Base-by-base conservation (phyloP, 2,888 invertebrate genomes). In the Galerucella nymphaeae region DNA sequence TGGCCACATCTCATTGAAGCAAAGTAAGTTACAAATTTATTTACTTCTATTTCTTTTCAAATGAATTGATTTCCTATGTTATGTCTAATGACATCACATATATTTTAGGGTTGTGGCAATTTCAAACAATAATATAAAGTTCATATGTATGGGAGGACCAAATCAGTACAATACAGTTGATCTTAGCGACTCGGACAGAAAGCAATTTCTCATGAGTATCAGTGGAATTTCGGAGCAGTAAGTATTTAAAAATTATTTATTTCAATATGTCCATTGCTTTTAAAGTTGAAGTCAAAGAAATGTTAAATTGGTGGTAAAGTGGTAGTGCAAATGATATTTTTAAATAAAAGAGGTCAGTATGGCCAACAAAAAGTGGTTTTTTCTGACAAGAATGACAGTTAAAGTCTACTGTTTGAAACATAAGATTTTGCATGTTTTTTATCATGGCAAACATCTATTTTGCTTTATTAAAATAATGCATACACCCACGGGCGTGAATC, bases 1-100 rank as follows among this genome's bases (percentile, higher is more conserved):
- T 99, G 98, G 98, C 99, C 99, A 0, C 96, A 98, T 87, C 89
- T 99, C 68, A 89, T 91, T n/a, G 94, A 95, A 86, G 96, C 95
- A 16, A 91, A 90, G 91, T 92, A 86, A 87, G 90, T 87, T 50
- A 8, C 13, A 38, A 38, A 38, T 8, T 0, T 38, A 38, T 8
- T 38, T 30, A 30, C 30, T 30, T 30, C 5, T 30, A 30, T 30
- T 30, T 0, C 30, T 6, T 30, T 38, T 38, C 0, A 38, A 38
- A 38, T 38, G 8, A 38, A 38, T 38, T 8, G 8, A 1, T 1
- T 38, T 38, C 5, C 30, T 8, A 9, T 0, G 30, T 6, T 8
- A 30, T 0, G 23, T 30, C 5, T 18, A 6, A 53, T 53, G 16
- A 53, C 18, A 10, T 18, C 8, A 53, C 2, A 4, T 16, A 16